Conservation (phyloP, 1,140 invertebrate species). For the Drosophila suzukii region DNA sequence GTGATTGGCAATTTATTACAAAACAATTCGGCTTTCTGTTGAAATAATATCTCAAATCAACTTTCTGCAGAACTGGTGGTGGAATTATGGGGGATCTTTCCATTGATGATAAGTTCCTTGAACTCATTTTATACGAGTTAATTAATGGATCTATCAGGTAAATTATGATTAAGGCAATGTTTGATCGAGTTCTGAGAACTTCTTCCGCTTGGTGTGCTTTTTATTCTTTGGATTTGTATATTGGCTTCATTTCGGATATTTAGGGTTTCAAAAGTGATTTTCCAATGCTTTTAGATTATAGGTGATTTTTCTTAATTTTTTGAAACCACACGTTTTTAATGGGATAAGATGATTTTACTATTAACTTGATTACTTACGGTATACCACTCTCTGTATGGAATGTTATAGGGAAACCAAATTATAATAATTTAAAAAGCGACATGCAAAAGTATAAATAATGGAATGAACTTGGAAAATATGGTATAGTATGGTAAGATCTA, state of each 20-base stretch:
- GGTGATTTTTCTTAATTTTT: not conserved
- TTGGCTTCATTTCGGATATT: not conserved
- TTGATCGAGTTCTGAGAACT: constrained; percentile 17
- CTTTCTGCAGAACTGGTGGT: constrained; percentile 21
- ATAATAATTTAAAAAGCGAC: not conserved
- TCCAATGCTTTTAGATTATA: not conserved
- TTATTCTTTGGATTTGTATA: not conserved
- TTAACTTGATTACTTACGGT: not conserved
- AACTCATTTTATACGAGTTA: constrained; percentile 38
- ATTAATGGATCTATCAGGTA: constrained; percentile 34
- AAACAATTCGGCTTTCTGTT: constrained; percentile 45
- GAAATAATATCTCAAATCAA: constrained; percentile 46
- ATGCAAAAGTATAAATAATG: not conserved
- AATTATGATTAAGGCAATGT: constrained; percentile 23
- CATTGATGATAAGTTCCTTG: constrained; percentile 34
- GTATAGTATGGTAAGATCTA: not conserved
- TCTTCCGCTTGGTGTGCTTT: constrained; percentile 2
- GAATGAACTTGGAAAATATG: not conserved
- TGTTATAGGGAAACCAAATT: not conserved
- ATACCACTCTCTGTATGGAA: not conserved
- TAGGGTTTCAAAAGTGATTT: not conserved
- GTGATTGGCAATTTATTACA: constrained; percentile 58
- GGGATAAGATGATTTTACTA: not conserved
- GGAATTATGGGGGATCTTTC: constrained; percentile 10
- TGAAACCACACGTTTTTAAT: not conserved